Evolutionary conservation across 2,888 invertebrate genomes (phyloP).

Genomic region (Cistogaster globosa): DNA sequence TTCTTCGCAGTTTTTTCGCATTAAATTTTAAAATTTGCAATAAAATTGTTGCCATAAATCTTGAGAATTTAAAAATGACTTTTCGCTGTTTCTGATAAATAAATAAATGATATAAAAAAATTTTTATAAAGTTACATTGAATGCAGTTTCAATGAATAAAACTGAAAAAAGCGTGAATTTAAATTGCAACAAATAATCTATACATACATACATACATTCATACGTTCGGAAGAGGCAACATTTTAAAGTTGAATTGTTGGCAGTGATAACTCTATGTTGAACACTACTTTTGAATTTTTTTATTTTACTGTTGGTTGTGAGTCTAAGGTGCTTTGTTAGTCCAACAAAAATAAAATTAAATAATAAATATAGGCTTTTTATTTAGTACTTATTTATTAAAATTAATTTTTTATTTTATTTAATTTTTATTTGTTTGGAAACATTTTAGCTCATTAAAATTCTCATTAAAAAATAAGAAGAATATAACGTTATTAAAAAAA

Average conservation of each 20-base stretch:
- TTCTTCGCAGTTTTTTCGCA: not conserved
- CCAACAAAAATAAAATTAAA: too few relatives aligned
- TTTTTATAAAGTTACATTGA: constrained; percentile 35
- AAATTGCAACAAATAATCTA: constrained; percentile 15
- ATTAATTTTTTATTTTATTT: too few relatives aligned
- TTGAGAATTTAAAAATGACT: constrained; percentile 14
- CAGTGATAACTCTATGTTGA: not conserved
- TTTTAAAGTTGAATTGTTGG: not conserved
- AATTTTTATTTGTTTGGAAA: too few relatives aligned
- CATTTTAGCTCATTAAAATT: too few relatives aligned
- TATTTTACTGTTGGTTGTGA: too few relatives aligned
- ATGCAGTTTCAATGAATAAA: constrained; percentile 11
- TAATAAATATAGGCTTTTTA: too few relatives aligned
- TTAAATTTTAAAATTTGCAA: constrained; percentile 8
- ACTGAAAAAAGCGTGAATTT: constrained; percentile 42
- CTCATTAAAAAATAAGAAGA: too few relatives aligned
- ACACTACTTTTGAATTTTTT: not conserved
- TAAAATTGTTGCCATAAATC: constrained; percentile 48
- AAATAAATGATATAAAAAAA: constrained; percentile 6
- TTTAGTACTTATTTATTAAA: too few relatives aligned
- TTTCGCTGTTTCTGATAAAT: constrained; percentile 39
- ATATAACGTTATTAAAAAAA: too few relatives aligned
- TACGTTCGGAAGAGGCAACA: not conserved
- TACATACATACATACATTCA: not conserved
- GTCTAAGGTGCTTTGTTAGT: too few relatives aligned